phyloP scores from a whole-genome alignment of 2,888 invertebrate species.

The Pseudococcus viburni region DNA sequence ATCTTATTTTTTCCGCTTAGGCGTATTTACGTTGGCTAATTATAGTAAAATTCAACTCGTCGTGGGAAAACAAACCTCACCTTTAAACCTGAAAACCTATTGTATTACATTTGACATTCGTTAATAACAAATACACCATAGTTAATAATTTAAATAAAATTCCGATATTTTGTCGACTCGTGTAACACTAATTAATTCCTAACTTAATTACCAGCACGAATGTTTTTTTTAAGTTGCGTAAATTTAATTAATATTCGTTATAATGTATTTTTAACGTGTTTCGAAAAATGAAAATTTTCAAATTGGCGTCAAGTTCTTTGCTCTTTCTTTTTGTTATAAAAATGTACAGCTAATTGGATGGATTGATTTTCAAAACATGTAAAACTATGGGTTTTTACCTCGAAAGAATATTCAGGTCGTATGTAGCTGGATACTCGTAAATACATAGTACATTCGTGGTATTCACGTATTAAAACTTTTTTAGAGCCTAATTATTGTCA shows the following conservation, averaged over 20 bases:
- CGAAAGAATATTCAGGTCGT: neutral
- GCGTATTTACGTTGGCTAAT: neutral
- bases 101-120: conserved; percentile 52
- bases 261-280: neutral
- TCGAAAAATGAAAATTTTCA: neutral
- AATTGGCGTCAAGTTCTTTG: too few species aligned
- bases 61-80: conserved; percentile 26
- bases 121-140: neutral
- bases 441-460: too few species aligned
- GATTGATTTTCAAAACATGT: conserved; percentile 14
- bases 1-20: neutral
- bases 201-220: conserved; percentile 7
- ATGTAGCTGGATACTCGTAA: neutral
- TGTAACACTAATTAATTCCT: conserved; percentile 24
- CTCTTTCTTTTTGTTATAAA: neutral
- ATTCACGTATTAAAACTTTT: too few species aligned
- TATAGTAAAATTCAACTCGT: conserved; percentile 27
- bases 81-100: conserved; percentile 40
- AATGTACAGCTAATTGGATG: neutral
- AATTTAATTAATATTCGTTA: conserved; percentile 31
- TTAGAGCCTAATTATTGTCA: too few species aligned
- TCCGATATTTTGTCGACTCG: conserved; percentile 10
- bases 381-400: neutral
- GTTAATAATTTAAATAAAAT: conserved; percentile 45
- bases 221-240: neutral